A percentile compares a stretch with the other conserved stretches of the same genome.
Evolutionary conservation across 2,888 invertebrate species (phyloP).

Genomic region (Sphinx pinastri): DNA sequence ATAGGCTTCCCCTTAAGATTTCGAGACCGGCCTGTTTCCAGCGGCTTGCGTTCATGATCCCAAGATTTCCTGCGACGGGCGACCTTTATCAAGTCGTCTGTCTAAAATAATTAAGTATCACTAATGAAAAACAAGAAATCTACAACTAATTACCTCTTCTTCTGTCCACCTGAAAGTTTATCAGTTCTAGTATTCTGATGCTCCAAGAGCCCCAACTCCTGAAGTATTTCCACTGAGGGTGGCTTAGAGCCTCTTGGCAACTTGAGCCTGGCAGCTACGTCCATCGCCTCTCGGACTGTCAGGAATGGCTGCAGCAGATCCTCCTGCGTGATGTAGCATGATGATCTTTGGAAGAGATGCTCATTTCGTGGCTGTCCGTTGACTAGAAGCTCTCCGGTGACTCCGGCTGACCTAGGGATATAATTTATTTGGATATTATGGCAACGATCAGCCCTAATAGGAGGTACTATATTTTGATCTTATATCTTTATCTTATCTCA

Average conservation of each 20-base stretch:
- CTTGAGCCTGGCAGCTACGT: constrained; percentile 90
- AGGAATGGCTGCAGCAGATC: constrained; percentile 89
- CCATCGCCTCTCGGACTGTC: constrained; percentile 90
- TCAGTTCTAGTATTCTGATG: constrained; percentile 86
- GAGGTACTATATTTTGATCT: too few relatives aligned
- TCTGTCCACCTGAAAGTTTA: constrained; percentile 89
- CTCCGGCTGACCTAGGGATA: constrained; percentile 83
- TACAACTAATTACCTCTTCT: constrained; percentile 80
- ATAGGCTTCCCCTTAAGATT: background rate
- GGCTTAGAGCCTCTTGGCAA: constrained; percentile 80
- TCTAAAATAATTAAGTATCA: background rate
- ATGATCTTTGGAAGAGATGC: constrained; percentile 86
- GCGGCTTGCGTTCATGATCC: too few relatives aligned
- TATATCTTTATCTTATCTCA: too few relatives aligned
- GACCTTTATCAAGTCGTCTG: background rate
- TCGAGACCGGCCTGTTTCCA: too few relatives aligned
- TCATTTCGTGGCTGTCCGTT: constrained; percentile 86
- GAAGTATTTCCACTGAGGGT: constrained; percentile 82
- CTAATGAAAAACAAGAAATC: too few relatives aligned
- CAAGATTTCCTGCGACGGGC: too few relatives aligned
- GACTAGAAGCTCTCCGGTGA: constrained; percentile 87
- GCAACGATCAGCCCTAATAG: too few relatives aligned
- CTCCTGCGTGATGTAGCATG: constrained; percentile 93
- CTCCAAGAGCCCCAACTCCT: constrained; percentile 85
- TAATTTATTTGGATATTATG: background rate